Base-by-base conservation (phyloP, 92 coral and sea anemone genomes). In the Anthopleura xanthogrammica region DNA sequence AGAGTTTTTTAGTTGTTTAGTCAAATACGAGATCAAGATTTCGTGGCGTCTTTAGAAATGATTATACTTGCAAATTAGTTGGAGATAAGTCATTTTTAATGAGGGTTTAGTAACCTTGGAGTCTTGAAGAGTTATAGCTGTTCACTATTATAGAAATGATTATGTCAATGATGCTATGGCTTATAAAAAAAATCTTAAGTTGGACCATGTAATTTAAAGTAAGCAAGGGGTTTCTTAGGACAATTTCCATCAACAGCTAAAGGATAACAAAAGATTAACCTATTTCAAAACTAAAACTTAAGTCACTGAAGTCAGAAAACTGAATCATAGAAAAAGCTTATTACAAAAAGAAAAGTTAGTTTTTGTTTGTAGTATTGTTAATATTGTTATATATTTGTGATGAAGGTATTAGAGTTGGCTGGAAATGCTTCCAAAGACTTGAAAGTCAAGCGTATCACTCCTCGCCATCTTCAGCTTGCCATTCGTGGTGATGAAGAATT, bases 401-500 rank as follows among this genome's bases (percentile, higher is more conserved):
- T 68, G 5, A 43, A 96, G 99, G 99, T 96, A 24, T 92, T 96
- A 29, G 99, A 96, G 94, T 96, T 96, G 91, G 99, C 99, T 75
- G 99, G 99, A 73, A 96, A 96, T 86, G 99, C 99, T 7, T 96
- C 99, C 7, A 96, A 96, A 74, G 99, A 96, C 87, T 86, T 96
- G 81, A 96, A 96, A 86, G 99, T 96, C 55, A 96, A 96, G 86
- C 99, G 99, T 96, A 96, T 96, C 60, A 96, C 99, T 22, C 99
- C 99, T 13, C 99, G 99, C 83, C 99, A 96, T 96, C 90, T 96
- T 82, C 99, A 96, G 86, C 97, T 96, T 80, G 99, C 99, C 77
- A 96, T 96, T 83, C 90, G 99, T 83, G 99, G 99, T 65, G 99
- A 96, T 58, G 99, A 96, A 89, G 99, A 96, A 87, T 92, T 96